A percentile compares a stretch with the other conserved stretches of the same genome.
These are phyloP conservation scores for Nomada goodeniana DNA, from an alignment of 2,888 invertebrate species.

Conservation along the genomic window DNA sequence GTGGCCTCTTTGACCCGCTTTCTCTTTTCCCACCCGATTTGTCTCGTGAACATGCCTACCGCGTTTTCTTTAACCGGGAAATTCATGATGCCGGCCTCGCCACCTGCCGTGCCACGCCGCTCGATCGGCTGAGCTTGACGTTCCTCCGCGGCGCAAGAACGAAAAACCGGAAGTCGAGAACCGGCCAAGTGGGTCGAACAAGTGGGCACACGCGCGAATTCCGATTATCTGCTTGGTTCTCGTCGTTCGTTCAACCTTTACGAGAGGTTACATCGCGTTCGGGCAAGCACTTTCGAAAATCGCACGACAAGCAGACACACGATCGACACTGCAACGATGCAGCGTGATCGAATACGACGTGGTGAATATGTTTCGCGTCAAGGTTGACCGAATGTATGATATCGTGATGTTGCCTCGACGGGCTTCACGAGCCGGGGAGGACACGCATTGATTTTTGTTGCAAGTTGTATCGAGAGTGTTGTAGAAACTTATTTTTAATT, in stretches of 20 bases:
- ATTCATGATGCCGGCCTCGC: slow-evolving; percentile 65
- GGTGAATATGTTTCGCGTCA: background rate
- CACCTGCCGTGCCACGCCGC: slow-evolving; percentile 43
- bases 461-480: background rate
- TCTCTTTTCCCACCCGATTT: slow-evolving; percentile 84
- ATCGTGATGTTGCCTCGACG: background rate
- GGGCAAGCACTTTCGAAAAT: slow-evolving; percentile 49
- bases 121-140: slow-evolving; percentile 35
- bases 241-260: slow-evolving; percentile 44
- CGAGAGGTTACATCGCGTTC: slow-evolving; percentile 20
- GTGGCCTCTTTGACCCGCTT: slow-evolving; percentile 84
- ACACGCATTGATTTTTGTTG: background rate
- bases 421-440: background rate
- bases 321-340: slow-evolving; percentile 2
- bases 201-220: slow-evolving; percentile 31
- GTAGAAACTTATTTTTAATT: background rate
- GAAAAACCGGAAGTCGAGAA: slow-evolving; percentile 52
- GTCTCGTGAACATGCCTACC: slow-evolving; percentile 75
- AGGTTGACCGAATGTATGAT: background rate
- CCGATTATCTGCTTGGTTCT: slow-evolving; percentile 38
- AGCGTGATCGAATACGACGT: background rate
- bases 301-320: slow-evolving; percentile 29
- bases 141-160: slow-evolving; percentile 47
- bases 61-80: slow-evolving; percentile 80
- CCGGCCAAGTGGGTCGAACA: slow-evolving; percentile 47